Percentiles rank a stretch among this genome's conserved stretches.
Evolutionary conservation across 2,888 invertebrate species (phyloP).

Genomic region (Stegana nigrithorax): DNA sequence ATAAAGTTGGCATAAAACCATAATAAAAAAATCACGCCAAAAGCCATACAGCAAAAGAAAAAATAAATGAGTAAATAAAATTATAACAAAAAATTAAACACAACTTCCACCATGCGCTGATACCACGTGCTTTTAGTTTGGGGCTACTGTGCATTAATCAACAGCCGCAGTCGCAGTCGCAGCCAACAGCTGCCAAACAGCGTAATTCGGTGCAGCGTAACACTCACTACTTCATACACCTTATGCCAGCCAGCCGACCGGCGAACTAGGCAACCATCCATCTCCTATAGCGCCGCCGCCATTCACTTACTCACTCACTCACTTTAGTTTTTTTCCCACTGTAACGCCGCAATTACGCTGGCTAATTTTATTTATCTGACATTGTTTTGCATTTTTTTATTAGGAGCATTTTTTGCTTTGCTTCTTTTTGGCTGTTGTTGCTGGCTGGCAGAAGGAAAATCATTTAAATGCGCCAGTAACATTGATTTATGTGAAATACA

Average conservation of each 20-base stretch:
- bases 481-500: constrained; percentile 55
- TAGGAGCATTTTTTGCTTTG: constrained; percentile 4
- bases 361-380: constrained; percentile 53
- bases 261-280: not conserved
- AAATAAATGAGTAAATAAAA: not conserved
- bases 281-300: not conserved
- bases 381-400: constrained; percentile 35
- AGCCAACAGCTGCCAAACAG: not conserved
- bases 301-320: not conserved
- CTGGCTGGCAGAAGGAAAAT: constrained; percentile 30
- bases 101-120: not conserved
- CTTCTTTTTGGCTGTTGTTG: not conserved
- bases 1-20: no score
- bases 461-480: constrained; percentile 52
- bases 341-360: constrained; percentile 42
- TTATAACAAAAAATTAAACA: not conserved
- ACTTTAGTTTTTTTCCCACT: not conserved
- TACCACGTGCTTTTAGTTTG: constrained; percentile 5
- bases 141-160: not conserved
- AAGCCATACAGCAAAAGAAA: not conserved
- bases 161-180: not conserved
- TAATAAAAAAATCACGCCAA: not conserved
- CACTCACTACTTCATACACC: constrained; percentile 3
- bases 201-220: not conserved
- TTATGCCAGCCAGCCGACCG: not conserved